Percentiles rank a stretch among this genome's conserved stretches.
Evolutionary conservation across 1,140 invertebrate genomes (phyloP).

Genomic region (Propsilocerus akamusi): DNA sequence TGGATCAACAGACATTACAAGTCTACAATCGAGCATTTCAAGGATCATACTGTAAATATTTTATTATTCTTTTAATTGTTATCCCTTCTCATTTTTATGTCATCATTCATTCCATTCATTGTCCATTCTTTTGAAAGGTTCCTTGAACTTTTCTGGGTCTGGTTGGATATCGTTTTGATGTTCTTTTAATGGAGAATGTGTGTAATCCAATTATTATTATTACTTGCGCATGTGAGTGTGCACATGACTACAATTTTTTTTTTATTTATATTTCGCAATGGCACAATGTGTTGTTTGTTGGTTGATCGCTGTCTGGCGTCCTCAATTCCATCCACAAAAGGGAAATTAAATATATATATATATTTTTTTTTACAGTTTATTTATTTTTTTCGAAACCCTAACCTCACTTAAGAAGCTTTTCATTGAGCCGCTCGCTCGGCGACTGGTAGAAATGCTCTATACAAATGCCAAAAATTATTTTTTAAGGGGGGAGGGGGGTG

Average conservation of each 20-base stretch:
- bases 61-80: neutral
- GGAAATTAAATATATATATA: too few relatives aligned
- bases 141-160: neutral
- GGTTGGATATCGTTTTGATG: neutral
- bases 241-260: neutral
- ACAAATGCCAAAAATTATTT: too few relatives aligned
- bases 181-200: neutral
- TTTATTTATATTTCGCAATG: neutral
- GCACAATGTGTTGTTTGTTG: neutral
- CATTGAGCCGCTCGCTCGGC: too few relatives aligned
- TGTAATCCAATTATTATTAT: constrained; percentile 2
- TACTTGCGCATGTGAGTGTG: too few relatives aligned
- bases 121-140: neutral
- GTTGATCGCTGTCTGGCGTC: neutral
- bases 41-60: constrained; percentile 2
- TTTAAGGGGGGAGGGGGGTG: too few relatives aligned
- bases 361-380: too few relatives aligned
- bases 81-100: neutral
- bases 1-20: neutral
- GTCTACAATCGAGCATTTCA: neutral
- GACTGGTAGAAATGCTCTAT: too few relatives aligned
- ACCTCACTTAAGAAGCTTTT: neutral
- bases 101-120: neutral
- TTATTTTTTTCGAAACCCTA: neutral
- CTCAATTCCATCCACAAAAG: neutral